Conservation (phyloP, 2,113 vertebrate genomes). For the Saimiri boliviensis region DNA sequence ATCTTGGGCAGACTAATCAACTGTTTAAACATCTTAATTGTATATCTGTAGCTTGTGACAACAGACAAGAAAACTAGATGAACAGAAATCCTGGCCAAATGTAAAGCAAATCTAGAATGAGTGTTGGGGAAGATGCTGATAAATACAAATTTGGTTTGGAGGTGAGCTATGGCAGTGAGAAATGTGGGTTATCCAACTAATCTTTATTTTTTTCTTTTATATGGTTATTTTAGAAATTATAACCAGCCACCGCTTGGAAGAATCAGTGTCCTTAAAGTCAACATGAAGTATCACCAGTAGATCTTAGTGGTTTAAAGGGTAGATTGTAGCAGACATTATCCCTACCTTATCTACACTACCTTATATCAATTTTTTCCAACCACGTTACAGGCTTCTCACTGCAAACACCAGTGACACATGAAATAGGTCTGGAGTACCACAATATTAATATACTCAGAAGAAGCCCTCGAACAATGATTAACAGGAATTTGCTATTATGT, state of each 20-base stretch:
- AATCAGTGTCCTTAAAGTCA: background rate
- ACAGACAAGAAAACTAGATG: background rate
- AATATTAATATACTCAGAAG: background rate
- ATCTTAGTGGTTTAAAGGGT: background rate
- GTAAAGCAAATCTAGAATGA: background rate
- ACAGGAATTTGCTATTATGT: background rate
- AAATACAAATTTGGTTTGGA: background rate
- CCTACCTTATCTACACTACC: background rate
- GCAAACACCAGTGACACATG: background rate
- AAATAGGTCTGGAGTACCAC: background rate
- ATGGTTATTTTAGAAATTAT: background rate
- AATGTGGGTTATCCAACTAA: background rate
- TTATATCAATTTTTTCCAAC: background rate
- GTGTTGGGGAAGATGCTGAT: background rate
- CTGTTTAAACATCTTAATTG: background rate
- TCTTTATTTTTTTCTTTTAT: background rate
- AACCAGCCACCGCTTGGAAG: background rate
- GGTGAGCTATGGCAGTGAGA: background rate
- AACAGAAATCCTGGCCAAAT: background rate
- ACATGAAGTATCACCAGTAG: background rate
- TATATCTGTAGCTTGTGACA: background rate
- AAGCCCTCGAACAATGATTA: background rate
- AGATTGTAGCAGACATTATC: background rate
- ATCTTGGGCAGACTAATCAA: background rate
- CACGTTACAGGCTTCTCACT: background rate